Conservation (phyloP, 2,888 invertebrate genomes). For the Calameuta filiformis region DNA sequence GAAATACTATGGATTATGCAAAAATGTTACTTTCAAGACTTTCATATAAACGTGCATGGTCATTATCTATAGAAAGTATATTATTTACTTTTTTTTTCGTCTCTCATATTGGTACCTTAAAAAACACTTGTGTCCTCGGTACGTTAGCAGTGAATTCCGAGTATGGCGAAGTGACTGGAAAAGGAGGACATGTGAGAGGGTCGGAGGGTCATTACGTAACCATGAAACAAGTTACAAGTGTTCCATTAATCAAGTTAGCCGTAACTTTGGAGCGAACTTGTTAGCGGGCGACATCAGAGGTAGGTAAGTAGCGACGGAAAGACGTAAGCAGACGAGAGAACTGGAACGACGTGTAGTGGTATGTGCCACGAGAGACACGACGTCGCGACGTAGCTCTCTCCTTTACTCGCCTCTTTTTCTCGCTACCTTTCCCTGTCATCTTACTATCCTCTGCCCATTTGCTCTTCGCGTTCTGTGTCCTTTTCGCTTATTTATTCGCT, state of each 20-base stretch:
- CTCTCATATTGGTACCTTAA: neutral
- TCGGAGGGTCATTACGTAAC: constrained; percentile 49
- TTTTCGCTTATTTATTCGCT: neutral
- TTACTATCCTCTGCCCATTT: neutral
- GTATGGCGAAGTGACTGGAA: neutral
- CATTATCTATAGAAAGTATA: neutral
- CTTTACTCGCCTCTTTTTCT: neutral
- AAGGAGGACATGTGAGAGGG: neutral
- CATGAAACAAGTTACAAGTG: constrained; percentile 54
- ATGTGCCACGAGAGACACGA: neutral
- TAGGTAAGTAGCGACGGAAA: constrained; percentile 18
- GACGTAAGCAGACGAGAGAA: constrained; percentile 18
- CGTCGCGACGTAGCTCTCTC: neutral
- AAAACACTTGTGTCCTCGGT: neutral
- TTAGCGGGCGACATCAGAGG: constrained; percentile 41
- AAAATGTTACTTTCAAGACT: neutral
- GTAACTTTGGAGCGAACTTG: constrained; percentile 49
- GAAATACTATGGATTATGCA: neutral
- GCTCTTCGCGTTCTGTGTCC: neutral
- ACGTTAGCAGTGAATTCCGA: neutral
- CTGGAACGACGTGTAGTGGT: neutral
- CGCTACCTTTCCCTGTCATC: neutral
- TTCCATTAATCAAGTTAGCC: constrained; percentile 58
- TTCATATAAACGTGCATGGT: neutral
- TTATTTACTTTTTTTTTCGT: neutral